Percentiles rank a stretch among this genome's conserved stretches.
phyloP scores from a whole-genome alignment of 2,888 invertebrate species.

The Nycteola revayana region DNA sequence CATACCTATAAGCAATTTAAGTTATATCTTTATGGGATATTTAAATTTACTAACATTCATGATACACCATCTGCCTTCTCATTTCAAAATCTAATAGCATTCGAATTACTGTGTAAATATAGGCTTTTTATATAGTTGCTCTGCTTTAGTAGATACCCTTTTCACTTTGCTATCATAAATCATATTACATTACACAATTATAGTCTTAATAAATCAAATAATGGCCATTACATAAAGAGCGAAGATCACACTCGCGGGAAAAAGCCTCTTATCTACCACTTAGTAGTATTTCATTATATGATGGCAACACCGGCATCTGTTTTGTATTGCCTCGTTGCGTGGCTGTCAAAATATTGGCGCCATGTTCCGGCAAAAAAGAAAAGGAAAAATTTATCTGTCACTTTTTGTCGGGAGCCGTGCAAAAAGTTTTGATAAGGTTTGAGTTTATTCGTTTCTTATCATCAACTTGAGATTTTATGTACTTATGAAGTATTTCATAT shows the following conservation, averaged over 20 bases:
- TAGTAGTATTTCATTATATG: constrained; percentile 59
- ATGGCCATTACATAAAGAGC: constrained; percentile 33
- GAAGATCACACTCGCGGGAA: constrained; percentile 31
- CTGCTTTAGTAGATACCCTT: constrained; percentile 20
- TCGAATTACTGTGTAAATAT: constrained; percentile 17
- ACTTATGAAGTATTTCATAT: no score
- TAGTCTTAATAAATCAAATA: constrained; percentile 35
- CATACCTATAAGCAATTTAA: no score
- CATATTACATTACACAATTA: constrained; percentile 28
- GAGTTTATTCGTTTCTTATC: no score
- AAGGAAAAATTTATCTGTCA: constrained; percentile 24
- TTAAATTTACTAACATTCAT: no score
- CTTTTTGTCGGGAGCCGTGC: constrained; percentile 20
- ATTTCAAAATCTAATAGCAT: constrained; percentile 18
- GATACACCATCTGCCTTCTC: background rate
- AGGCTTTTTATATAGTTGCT: constrained; percentile 17
- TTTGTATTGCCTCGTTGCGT: constrained; percentile 48
- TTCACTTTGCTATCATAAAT: constrained; percentile 29
- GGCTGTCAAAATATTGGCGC: constrained; percentile 70
- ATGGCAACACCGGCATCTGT: constrained; percentile 51
- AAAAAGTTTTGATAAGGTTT: constrained; percentile 10
- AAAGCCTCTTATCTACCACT: constrained; percentile 65
- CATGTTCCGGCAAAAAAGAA: constrained; percentile 37
- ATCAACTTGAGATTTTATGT: no score
- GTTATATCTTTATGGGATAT: no score